phyloP scores from a whole-genome alignment of 2,797 vertebrate species.

The Callimico goeldii region DNA sequence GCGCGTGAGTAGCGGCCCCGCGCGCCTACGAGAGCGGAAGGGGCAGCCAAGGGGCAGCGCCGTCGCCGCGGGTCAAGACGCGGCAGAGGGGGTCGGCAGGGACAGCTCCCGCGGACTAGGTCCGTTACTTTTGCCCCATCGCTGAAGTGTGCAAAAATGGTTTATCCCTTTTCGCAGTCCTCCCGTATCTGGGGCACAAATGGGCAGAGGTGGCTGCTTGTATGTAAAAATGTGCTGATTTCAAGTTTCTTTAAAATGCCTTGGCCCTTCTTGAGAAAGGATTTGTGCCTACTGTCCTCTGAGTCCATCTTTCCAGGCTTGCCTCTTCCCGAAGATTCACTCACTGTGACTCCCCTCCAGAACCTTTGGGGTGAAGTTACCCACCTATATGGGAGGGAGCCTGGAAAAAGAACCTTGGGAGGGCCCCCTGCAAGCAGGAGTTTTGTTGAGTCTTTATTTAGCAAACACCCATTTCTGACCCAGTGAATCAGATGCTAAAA shows the following conservation, averaged over 20 bases:
- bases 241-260: conserved; percentile 15
- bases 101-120: not conserved
- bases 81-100: not conserved
- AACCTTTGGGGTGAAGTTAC: not conserved
- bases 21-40: not conserved
- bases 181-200: not conserved
- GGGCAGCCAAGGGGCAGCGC: not conserved
- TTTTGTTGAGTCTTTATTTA: not conserved
- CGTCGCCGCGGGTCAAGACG: not conserved
- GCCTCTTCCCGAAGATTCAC: not conserved
- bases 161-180: not conserved
- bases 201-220: not conserved
- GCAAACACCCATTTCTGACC: not conserved
- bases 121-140: not conserved
- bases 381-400: not conserved
- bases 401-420: not conserved
- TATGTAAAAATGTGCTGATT: conserved; percentile 15
- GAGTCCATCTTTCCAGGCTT: not conserved
- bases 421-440: not conserved
- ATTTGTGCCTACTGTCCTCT: not conserved
- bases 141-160: not conserved
- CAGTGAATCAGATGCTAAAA: not conserved
- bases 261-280: conserved; percentile 25
- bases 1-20: conserved; percentile 89
- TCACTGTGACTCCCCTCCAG: not conserved